Percentiles rank a stretch among this genome's conserved stretches.
These are phyloP conservation scores for Philonicus albiceps DNA, from an alignment of 2,888 invertebrate genomes.

Conservation along the genomic window DNA sequence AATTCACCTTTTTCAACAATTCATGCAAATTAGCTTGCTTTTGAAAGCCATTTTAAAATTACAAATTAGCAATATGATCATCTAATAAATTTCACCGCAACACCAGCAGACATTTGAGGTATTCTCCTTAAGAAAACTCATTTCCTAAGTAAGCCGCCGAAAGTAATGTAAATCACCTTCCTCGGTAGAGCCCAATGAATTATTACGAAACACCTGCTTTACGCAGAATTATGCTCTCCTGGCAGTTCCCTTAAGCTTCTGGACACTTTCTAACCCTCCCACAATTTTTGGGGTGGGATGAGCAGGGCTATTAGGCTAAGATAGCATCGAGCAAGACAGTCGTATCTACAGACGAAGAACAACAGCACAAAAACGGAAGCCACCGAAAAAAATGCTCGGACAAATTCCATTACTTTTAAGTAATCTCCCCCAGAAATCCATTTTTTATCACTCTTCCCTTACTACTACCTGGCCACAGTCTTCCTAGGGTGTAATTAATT, in stretches of 20 bases:
- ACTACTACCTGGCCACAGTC: not conserved
- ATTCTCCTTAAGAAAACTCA: not conserved
- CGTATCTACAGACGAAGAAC: not conserved
- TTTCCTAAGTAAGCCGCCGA: not conserved
- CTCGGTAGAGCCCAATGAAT: not conserved
- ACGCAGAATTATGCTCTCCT: constrained; percentile 15
- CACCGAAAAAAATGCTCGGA: not conserved
- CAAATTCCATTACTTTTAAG: constrained; percentile 32
- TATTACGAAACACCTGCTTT: constrained; percentile 27
- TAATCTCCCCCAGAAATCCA: constrained; percentile 24
- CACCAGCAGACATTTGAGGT: not conserved
- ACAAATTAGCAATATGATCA: not conserved
- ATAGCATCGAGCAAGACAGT: not conserved
- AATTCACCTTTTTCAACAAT: not conserved
- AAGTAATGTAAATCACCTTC: not conserved
- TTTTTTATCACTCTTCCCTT: not conserved
- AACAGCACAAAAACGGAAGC: not conserved
- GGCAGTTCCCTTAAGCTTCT: not conserved
- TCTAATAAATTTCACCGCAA: not conserved
- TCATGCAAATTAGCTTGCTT: not conserved
- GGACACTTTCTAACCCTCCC: not conserved
- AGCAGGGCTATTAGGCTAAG: not conserved
- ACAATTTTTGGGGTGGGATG: not conserved
- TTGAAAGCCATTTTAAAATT: not conserved
- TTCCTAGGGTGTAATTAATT: constrained; percentile 10